Base-by-base conservation (phyloP, 1,140 invertebrate genomes). In the Saccostrea cuccullata region DNA sequence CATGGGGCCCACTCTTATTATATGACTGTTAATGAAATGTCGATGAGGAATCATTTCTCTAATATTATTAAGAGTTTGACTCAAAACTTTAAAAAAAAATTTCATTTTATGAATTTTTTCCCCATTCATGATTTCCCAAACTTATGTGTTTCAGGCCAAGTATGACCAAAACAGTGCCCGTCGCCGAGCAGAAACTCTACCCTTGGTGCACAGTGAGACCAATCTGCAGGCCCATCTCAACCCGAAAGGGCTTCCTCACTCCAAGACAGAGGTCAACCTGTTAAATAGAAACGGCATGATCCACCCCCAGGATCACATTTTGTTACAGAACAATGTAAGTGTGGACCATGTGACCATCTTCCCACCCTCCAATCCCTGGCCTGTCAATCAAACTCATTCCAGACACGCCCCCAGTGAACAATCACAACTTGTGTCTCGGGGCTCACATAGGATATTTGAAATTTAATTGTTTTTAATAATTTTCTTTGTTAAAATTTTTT, bases 141-240 rank as follows among this genome's bases (percentile, higher is more conserved):
- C 87, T 82, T 85, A 36, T 89, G 87, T 82, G 90, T 96, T 95
- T 89, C 93, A 96, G 96, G 97, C 97, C 1, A 97, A 97, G 93
- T 97, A 97, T 93, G 97, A 97, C 94, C 96, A 97, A 30, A 95
- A 96, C 91, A 91, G 96, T 86, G 93, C 92, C 5, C 96, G 96
- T 86, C 95, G 96, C 26, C 88, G 89, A 82, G 90, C 92, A 85
- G 86, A 88, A 30, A 86, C 93, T 13, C 85, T 94, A n/a, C 94
- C 94, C 4, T 89, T 89, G 70, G 92, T 94, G 15, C 89, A 91
- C 56, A 94, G 92, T 90, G 91, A 93, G 15, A 86, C 91, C 23
- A 90, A 93, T 60, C 89, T 94, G 17, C 64, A 89, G 9, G 55
- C 88, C 26, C 86, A 77, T 77, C 86, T 86, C 17, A 89, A 89